Evolutionary conservation across 2,888 invertebrate genomes (phyloP).

Genomic region (Aporophyla lueneburgensis): DNA sequence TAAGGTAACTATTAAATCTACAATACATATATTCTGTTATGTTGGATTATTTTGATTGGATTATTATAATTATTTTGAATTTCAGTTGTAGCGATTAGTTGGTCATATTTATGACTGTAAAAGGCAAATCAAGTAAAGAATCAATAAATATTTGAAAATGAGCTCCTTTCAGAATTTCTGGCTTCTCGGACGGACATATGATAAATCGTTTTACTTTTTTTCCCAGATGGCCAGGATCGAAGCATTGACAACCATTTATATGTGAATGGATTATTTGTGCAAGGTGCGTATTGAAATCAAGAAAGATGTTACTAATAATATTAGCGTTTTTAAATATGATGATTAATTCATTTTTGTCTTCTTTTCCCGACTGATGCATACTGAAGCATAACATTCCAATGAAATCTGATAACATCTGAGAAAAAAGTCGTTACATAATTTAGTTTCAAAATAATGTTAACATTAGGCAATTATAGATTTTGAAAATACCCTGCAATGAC

Average conservation of each 20-base stretch:
- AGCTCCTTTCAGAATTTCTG: background rate
- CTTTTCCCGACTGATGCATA: slow-evolving; percentile 83
- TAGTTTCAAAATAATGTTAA: background rate
- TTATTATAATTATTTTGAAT: background rate
- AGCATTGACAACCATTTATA: slow-evolving; percentile 38
- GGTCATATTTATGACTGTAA: background rate
- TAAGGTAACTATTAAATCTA: slow-evolving; percentile 73
- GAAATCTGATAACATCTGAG: slow-evolving; percentile 64
- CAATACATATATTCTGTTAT: background rate
- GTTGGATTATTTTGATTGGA: too few species aligned
- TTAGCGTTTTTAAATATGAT: slow-evolving; percentile 70
- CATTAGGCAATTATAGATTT: background rate
- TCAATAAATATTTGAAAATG: background rate
- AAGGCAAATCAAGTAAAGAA: background rate
- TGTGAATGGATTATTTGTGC: slow-evolving; percentile 31
- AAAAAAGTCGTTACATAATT: slow-evolving; percentile 43
- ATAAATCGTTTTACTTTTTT: slow-evolving; percentile 23
- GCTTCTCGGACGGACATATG: background rate
- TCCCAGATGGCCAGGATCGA: slow-evolving; percentile 54
- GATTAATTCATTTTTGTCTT: slow-evolving; percentile 80
- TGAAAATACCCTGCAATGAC: slow-evolving; percentile 3
- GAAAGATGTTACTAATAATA: background rate
- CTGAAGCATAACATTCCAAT: slow-evolving; percentile 73
- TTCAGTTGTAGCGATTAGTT: background rate
- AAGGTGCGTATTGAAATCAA: slow-evolving; percentile 50